Base-by-base conservation (phyloP, 2,113 vertebrate species). In the Hyperoodon ampullatus region DNA sequence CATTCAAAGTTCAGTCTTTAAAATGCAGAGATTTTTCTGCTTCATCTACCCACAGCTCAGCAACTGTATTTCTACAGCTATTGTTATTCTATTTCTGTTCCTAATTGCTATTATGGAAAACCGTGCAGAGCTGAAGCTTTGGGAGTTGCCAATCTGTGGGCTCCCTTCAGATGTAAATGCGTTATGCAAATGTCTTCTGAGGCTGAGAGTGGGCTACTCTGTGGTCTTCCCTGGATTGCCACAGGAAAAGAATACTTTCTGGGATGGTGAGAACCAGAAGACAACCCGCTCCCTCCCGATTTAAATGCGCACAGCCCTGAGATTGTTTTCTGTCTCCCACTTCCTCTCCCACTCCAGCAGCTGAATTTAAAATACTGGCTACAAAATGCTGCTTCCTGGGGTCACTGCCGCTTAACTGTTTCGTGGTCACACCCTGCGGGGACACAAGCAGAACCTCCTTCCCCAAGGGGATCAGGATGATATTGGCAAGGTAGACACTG, bases 101-200 rank as follows among this genome's bases (percentile, higher is more conserved):
- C 97, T 97, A 97, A 98, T 97, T 97, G 96, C 96, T 78, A 61
- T 93, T 94, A 81, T 90, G 66, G 95, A 95, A 90, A 95, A 87
- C 90, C 44, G 6, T 10, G 96, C 92, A 39, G 47, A 0, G 44
- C 92, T 14, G 39, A 33, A 78, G 97, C 94, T 92, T 91, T 3
- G 0, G n/a, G 89, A 77, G 61, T 61, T 87, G 94, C 96, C 97
- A 96, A 42, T 87, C 97, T 50, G 81, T 19, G 80, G 5, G 68
- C 88, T 94, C 96, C 96, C 97, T 98, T 98, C 97, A 97, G 50
- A 98, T 98, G 97, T 71, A 98, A 98, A 98, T 98, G 97, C 5
- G 1, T 82, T 97, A 97, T 97, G 96, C 96, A 97, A 97, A 97
- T 96, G 65, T 2, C 24, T 30, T 65, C 55, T 3, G 95, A 33